Evolutionary conservation across 2,888 invertebrate genomes (phyloP), one percentile per base, ranked within the genome.

Genomic region (Acleris literana): DNA sequence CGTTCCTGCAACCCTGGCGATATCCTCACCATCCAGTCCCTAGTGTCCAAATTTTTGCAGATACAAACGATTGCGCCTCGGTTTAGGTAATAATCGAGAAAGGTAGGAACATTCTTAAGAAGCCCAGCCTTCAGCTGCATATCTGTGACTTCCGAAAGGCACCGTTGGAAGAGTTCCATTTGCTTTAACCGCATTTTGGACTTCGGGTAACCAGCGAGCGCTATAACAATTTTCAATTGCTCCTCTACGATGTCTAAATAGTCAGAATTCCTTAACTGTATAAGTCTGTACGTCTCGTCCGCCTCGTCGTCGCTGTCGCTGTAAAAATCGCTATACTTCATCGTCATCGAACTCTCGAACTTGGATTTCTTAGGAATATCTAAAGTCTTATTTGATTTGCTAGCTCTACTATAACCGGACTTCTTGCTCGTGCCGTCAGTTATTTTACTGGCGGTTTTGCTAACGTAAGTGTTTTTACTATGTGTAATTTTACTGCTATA

Each of bases 1-100:
- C 88, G 77, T 69, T 92, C 91, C 70, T 90, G 88, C n/a, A 92
- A 68, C 1, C 90, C 90, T 0, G 87, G 87, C 0, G 83, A 84
- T 1, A 92, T 74, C 48, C 89, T 78, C 0, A 92, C 85, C 70
- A 92, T 75, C 91, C 91, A 92, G 74, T 92, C 82, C 68, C 87
- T 84, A 5, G 87, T 88, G 1, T 86, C 85, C 0, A 72, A 44
- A 72, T 92, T 87, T 62, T 87, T 90, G 67, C 91, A 92, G 49
- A 92, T 82, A 70, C 89, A 90, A 1, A 91, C 88, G 25, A 92
- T 82, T 0, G 90, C 90, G 43, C 90, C 92, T 63, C 87, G 81
- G 65, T 88, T 90, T 20, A 92, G 66, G 64, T 91, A 92, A 62
- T 88, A 91, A 72, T 92, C 92, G 51, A 87, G 63, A 69, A 92